A percentile compares a stretch with the other conserved stretches of the same genome.
Evolutionary conservation across 2,888 invertebrate species (phyloP).

Genomic region (Abscondita cerata): DNA sequence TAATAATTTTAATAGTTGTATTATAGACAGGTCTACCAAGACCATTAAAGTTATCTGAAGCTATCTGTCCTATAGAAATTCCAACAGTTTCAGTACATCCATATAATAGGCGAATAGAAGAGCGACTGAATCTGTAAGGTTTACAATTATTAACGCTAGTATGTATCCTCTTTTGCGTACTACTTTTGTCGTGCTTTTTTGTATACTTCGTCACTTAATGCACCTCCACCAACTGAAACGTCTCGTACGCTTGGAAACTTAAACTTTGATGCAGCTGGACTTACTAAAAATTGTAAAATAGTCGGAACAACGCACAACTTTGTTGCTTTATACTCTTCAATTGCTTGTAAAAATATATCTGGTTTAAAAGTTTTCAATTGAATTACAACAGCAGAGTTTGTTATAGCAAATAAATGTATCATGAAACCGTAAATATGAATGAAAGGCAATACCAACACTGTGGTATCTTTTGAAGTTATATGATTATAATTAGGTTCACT

Average conservation of each 20-base stretch:
- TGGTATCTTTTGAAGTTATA: not conserved
- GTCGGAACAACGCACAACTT: constrained; percentile 37
- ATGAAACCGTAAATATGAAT: constrained; percentile 46
- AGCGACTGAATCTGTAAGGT: constrained; percentile 9
- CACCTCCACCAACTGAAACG: constrained; percentile 78
- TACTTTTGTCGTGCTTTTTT: constrained; percentile 15
- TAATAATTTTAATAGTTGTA: constrained; percentile 63
- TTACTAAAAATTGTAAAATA: constrained; percentile 79
- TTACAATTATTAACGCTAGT: constrained; percentile 61
- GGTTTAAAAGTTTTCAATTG: constrained; percentile 44
- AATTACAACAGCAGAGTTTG: constrained; percentile 22
- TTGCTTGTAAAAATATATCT: constrained; percentile 41
- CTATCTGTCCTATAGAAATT: not conserved
- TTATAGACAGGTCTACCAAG: constrained; percentile 69
- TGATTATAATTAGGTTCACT: not conserved
- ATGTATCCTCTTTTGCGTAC: no score
- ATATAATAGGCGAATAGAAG: constrained; percentile 12
- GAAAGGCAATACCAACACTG: constrained; percentile 57
- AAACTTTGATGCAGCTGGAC: constrained; percentile 74
- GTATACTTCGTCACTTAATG: constrained; percentile 69
- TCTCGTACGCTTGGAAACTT: constrained; percentile 71
- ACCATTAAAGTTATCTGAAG: constrained; percentile 40
- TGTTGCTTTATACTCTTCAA: constrained; percentile 45
- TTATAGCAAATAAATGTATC: constrained; percentile 1
- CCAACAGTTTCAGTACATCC: constrained; percentile 25